Conservation (phyloP, 2,113 vertebrate species). For the Bubo blakistoni region DNA sequence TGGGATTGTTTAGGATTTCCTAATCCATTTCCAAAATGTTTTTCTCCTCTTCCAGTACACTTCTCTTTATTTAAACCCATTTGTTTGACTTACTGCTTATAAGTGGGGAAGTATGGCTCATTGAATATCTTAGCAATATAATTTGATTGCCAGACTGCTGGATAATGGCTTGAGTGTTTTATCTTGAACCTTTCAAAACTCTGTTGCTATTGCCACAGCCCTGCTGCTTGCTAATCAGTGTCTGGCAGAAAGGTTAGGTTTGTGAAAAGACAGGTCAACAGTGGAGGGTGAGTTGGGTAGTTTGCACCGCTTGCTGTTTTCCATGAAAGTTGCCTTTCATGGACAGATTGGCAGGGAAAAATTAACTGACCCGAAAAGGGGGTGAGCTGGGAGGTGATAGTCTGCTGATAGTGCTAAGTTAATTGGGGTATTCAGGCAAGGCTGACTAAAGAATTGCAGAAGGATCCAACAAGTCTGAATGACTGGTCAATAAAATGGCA, state of each 20-base stretch:
- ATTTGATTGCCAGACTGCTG: neutral
- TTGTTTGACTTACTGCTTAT: neutral
- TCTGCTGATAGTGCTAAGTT: neutral
- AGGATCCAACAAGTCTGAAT: neutral
- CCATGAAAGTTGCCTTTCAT: neutral
- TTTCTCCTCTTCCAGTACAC: neutral
- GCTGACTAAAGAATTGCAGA: neutral
- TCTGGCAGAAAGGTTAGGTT: neutral
- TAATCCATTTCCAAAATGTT: slow-evolving; percentile 30
- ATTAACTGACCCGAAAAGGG: neutral
- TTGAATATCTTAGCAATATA: neutral
- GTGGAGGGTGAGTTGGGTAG: neutral
- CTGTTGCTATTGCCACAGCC: neutral
- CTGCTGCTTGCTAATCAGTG: neutral
- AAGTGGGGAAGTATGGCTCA: neutral
- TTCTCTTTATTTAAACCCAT: neutral
- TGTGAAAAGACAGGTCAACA: neutral
- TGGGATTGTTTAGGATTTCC: slow-evolving; percentile 7
- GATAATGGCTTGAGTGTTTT: neutral
- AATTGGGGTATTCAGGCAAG: neutral
- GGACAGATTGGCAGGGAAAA: neutral
- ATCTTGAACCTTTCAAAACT: slow-evolving; percentile 3
- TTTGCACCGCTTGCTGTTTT: neutral
- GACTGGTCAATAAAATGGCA: neutral
- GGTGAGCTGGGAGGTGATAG: neutral